These are phyloP conservation scores for Nymphalis c-album DNA, from an alignment of 2,888 invertebrate genomes.

Conservation along the genomic window DNA sequence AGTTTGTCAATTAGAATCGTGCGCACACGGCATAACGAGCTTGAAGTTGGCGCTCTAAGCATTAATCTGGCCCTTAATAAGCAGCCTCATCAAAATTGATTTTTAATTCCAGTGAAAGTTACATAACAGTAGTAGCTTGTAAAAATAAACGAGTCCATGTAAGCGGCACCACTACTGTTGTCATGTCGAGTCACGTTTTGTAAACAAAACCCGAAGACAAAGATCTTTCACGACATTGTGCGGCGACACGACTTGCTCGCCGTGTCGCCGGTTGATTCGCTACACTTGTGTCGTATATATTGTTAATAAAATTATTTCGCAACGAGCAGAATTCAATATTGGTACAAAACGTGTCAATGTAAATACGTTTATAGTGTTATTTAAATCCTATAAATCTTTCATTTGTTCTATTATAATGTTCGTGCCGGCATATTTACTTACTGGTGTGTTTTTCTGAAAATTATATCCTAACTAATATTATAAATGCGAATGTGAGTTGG, in stretches of 20 bases:
- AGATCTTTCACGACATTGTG: constrained; percentile 17
- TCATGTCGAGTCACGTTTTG: constrained; percentile 15
- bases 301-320: not conserved
- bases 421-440: no score
- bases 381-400: no score
- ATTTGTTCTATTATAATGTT: no score
- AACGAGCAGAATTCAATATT: not conserved
- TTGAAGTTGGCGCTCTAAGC: no score
- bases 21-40: no score
- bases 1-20: no score
- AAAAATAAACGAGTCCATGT: not conserved
- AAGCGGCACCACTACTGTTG: not conserved
- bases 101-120: no score
- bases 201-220: constrained; percentile 17
- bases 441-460: not conserved
- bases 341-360: not conserved
- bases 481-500: no score
- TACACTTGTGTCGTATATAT: not conserved
- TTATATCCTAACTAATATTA: not conserved
- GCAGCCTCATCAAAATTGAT: no score
- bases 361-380: not conserved
- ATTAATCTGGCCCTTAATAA: no score
- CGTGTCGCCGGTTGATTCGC: constrained; percentile 17
- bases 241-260: constrained; percentile 8
- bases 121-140: not conserved